Percentiles rank a stretch among this genome's conserved stretches.
Conservation (phyloP, 2,797 vertebrate species). For the Dryobates pubescens region DNA sequence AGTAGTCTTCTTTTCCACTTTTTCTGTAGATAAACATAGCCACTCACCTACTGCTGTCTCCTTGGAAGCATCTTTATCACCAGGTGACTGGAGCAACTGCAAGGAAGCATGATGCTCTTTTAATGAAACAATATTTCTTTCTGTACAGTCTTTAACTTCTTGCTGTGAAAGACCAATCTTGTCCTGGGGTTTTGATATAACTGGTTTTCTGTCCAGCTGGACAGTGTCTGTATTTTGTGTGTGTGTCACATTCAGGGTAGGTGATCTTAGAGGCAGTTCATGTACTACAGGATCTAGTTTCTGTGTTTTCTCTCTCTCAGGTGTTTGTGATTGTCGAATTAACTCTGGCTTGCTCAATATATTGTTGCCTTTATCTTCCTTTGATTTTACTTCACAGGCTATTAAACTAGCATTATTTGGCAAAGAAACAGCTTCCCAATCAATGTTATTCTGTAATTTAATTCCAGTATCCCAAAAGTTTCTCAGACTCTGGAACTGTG, state of each 20-base stretch:
- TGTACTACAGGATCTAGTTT: slow-evolving; percentile 62
- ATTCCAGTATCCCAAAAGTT: slow-evolving; percentile 88
- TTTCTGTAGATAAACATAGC: background rate
- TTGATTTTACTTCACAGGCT: slow-evolving; percentile 38
- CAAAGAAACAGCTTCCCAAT: background rate
- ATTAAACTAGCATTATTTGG: background rate
- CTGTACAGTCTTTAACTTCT: slow-evolving; percentile 45
- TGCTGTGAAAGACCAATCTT: background rate
- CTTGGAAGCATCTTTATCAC: slow-evolving; percentile 40
- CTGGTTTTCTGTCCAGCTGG: slow-evolving; percentile 46
- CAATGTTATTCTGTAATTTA: slow-evolving; percentile 50
- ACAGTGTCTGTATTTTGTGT: background rate
- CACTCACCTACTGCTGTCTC: background rate
- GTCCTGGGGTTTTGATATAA: slow-evolving; percentile 52
- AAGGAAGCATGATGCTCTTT: slow-evolving; percentile 38
- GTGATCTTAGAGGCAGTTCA: slow-evolving; percentile 38
- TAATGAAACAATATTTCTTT: slow-evolving; percentile 41
- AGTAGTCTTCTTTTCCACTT: background rate
- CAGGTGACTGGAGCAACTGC: background rate
- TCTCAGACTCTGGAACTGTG: slow-evolving; percentile 86
- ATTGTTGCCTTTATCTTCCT: slow-evolving; percentile 4
- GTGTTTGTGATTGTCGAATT: slow-evolving; percentile 54
- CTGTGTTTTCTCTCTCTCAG: slow-evolving; percentile 17
- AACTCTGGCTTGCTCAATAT: slow-evolving; percentile 40
- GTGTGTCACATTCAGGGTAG: background rate